These are phyloP conservation scores for Ormyrus labotus DNA, from an alignment of 2,888 invertebrate genomes.

Conservation along the genomic window DNA sequence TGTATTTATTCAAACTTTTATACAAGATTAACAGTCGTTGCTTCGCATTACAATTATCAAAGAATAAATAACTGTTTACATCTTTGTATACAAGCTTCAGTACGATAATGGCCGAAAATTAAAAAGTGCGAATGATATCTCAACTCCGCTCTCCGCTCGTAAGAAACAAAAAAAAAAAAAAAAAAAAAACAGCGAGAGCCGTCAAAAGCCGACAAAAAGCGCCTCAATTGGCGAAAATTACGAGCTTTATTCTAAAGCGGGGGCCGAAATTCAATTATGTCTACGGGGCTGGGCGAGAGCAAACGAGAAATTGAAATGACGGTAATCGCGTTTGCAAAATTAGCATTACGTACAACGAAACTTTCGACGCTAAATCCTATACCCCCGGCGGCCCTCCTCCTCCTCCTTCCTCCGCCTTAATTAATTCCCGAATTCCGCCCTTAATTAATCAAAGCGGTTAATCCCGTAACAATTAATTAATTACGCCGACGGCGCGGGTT, in stretches of 20 bases:
- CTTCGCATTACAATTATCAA: no score
- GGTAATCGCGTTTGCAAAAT: slow-evolving; percentile 32
- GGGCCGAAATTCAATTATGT: slow-evolving; percentile 2
- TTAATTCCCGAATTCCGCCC: slow-evolving; percentile 17
- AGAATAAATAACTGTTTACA: no score
- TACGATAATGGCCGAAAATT: no score
- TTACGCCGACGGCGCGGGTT: background rate
- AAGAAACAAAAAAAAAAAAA: no score
- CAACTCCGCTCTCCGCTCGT: no score
- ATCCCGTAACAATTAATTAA: slow-evolving; percentile 35
- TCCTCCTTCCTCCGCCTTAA: background rate
- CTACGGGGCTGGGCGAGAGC: background rate
- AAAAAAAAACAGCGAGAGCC: no score
- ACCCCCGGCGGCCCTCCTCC: background rate
- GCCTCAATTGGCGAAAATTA: slow-evolving; percentile 15
- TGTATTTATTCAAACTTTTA: no score
- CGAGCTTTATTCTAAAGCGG: slow-evolving; percentile 1
- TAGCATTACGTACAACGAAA: slow-evolving; percentile 18
- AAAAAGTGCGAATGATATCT: no score
- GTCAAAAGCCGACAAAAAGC: no score
- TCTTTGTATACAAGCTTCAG: no score
- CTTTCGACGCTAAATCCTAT: slow-evolving; percentile 18
- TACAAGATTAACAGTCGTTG: no score
- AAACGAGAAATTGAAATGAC: slow-evolving; percentile 34
- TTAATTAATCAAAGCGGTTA: slow-evolving; percentile 45